A percentile compares a stretch with the other conserved stretches of the same genome.
These are phyloP conservation scores for Agrotis puta DNA, from an alignment of 2,888 invertebrate species.

Conservation along the genomic window DNA sequence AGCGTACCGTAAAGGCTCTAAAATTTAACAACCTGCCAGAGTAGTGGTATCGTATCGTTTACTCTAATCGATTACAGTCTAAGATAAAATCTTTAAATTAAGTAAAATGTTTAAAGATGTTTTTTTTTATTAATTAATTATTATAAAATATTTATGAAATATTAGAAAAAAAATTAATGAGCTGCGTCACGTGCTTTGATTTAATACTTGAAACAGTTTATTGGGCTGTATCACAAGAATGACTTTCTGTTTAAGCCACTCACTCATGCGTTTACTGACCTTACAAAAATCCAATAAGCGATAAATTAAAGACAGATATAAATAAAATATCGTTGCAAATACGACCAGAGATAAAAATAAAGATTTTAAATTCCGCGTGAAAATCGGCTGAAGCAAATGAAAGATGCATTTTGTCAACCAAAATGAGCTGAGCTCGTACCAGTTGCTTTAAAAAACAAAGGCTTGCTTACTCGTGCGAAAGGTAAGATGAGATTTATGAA, in stretches of 20 bases:
- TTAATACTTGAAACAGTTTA: background rate
- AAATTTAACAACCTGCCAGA: constrained; percentile 37
- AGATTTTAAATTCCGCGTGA: background rate
- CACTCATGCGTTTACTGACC: background rate
- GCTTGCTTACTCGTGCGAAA: background rate
- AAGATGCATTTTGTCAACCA: constrained; percentile 3
- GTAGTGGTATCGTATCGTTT: constrained; percentile 26
- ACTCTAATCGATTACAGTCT: constrained; percentile 28
- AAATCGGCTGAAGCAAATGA: too few relatives aligned
- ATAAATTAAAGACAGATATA: too few relatives aligned
- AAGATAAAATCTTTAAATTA: background rate
- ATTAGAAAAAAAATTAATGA: too few relatives aligned
- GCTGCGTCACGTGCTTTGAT: too few relatives aligned
- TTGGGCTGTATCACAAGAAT: background rate
- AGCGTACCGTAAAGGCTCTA: background rate
- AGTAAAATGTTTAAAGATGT: background rate
- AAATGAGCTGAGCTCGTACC: background rate
- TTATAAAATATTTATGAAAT: too few relatives aligned
- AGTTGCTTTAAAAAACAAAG: background rate
- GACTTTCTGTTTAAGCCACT: background rate
- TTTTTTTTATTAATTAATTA: too few relatives aligned
- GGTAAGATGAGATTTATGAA: background rate
- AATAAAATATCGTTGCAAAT: too few relatives aligned
- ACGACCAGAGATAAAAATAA: background rate
- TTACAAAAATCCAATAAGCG: background rate